Percentiles rank a stretch among this genome's conserved stretches.
Conservation (phyloP, 1,140 invertebrate genomes). For the Solenopsis fugax region DNA sequence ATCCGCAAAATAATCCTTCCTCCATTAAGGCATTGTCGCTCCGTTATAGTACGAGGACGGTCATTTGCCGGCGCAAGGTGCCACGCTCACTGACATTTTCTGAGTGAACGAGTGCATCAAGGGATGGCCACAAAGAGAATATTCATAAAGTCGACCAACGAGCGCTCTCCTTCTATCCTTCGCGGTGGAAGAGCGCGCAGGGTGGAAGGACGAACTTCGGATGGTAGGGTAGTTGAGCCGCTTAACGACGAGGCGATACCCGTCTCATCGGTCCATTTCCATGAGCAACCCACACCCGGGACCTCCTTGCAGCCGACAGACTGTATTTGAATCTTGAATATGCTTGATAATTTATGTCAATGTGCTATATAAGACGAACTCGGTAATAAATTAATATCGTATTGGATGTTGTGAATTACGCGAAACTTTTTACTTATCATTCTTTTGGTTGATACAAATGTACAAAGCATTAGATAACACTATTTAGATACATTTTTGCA, state of each 20-base stretch:
- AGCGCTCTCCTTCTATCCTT: constrained; percentile 64
- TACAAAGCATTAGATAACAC: background rate
- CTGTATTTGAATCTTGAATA: constrained; percentile 49
- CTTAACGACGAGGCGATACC: constrained; percentile 76
- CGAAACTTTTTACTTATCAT: background rate
- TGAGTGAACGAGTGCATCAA: constrained; percentile 75
- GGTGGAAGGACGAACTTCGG: constrained; percentile 55
- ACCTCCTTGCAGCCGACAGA: constrained; percentile 60
- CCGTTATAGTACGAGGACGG: background rate
- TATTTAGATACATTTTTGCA: background rate
- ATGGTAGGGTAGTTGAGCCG: constrained; percentile 72
- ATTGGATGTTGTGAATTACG: constrained; percentile 20
- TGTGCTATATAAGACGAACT: constrained; percentile 5
- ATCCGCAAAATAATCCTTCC: constrained; percentile 70
- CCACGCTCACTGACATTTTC: constrained; percentile 67
- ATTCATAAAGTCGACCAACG: constrained; percentile 76
- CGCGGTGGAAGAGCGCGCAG: constrained; percentile 29
- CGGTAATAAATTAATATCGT: constrained; percentile 9
- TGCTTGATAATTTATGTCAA: constrained; percentile 69
- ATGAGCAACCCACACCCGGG: constrained; percentile 50
- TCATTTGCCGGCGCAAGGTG: constrained; percentile 66
- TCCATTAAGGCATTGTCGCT: constrained; percentile 64
- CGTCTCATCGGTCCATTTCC: constrained; percentile 71
- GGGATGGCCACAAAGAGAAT: constrained; percentile 75
- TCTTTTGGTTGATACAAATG: background rate